These are phyloP conservation scores for Drosophila erecta DNA, from an alignment of 1,140 invertebrate genomes.

Conservation along the genomic window DNA sequence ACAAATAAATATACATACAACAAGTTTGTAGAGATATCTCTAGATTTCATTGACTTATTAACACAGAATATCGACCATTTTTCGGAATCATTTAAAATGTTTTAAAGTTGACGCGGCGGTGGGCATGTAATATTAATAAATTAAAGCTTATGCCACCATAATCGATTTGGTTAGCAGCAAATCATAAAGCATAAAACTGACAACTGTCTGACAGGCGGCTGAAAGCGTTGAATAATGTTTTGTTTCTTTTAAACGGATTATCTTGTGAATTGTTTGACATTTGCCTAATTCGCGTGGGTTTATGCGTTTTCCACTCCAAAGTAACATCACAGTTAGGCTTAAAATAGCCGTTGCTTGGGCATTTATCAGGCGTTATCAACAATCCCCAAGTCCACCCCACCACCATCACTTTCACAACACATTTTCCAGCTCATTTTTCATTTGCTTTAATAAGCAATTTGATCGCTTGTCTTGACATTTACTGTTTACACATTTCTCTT, in stretches of 20 bases:
- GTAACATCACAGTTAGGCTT: conserved; percentile 7
- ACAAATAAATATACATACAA: no score
- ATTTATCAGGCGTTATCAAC: background rate
- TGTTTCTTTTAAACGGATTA: conserved; percentile 12
- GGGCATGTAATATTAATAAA: no score
- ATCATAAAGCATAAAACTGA: conserved; percentile 4
- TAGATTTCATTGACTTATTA: background rate
- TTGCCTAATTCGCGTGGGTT: conserved; percentile 7
- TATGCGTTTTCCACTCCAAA: background rate
- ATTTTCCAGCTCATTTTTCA: conserved; percentile 14
- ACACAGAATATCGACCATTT: no score
- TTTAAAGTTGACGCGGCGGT: no score
- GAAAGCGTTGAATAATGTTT: background rate
- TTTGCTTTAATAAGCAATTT: conserved; percentile 51
- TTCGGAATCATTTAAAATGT: background rate
- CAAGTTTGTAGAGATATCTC: no score
- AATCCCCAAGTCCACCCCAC: background rate
- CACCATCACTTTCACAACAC: background rate
- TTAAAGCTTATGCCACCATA: background rate
- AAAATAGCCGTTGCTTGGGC: background rate
- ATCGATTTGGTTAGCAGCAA: background rate
- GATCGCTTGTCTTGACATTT: conserved; percentile 51
- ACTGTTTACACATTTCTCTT: conserved; percentile 21
- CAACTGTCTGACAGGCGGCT: conserved; percentile 6
- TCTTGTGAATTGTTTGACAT: conserved; percentile 10